phyloP scores from a whole-genome alignment of 2,888 invertebrate genomes.

The Scaptomyza caliginosa region DNA sequence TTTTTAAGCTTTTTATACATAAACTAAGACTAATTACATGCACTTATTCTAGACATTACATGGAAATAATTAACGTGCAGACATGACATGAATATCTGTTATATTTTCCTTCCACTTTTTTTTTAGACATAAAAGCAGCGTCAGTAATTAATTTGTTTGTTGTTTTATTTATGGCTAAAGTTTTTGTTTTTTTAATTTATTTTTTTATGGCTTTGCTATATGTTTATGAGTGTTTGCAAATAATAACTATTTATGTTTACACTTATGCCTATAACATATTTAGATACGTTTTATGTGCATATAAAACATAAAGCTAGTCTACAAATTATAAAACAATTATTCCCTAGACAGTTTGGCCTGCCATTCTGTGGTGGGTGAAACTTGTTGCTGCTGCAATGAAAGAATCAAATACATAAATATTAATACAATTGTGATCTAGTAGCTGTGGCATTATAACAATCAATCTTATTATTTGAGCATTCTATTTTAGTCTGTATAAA shows the following conservation, averaged over 20 bases:
- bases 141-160: conserved; percentile 31
- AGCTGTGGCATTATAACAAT: not conserved
- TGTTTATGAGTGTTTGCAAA: conserved; percentile 31
- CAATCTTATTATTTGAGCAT: not conserved
- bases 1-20: conserved; percentile 15
- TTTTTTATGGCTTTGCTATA: conserved; percentile 32
- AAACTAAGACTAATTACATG: conserved; percentile 58
- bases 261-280: conserved; percentile 17
- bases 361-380: conserved; percentile 77
- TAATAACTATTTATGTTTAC: conserved; percentile 22
- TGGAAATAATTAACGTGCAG: conserved; percentile 11
- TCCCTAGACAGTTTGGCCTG: conserved; percentile 78
- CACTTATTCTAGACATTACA: conserved; percentile 44
- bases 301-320: conserved; percentile 48
- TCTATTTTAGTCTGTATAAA: not conserved
- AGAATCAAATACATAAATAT: not conserved
- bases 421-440: conserved; percentile 1
- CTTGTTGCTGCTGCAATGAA: conserved; percentile 57
- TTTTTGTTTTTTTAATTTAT: conserved; percentile 1
- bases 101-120: not conserved
- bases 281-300: conserved; percentile 44
- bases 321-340: conserved; percentile 47
- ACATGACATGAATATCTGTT: conserved; percentile 50
- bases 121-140: conserved; percentile 44
- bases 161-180: conserved; percentile 27